Base-by-base conservation (phyloP, 1,140 invertebrate species). In the Augochlora pura region DNA sequence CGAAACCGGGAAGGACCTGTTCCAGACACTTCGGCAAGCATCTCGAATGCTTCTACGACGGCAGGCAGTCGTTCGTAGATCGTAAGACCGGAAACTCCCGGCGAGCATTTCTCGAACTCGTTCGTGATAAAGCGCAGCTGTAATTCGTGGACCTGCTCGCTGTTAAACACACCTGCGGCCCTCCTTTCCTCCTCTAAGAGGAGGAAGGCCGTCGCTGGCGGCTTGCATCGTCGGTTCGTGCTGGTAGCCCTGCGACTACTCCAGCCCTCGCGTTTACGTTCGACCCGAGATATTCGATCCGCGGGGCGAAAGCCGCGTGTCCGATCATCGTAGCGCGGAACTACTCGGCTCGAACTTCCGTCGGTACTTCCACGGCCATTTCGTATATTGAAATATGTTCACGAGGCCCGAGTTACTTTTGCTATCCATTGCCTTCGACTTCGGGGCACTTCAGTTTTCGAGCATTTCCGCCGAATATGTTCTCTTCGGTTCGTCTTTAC, bases 101-200 rank as follows among this genome's bases (percentile, higher is more conserved):
- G 7, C 6, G 46, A 18, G 66, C 25, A 32, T 68, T 68, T 68
- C 66, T 32, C 66, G 46, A 54, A 32, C 7, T 27, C 25, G 32
- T 68, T 68, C 66, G 10, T 46, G 49, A 2, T 68, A 32, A 52
- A 68, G 27, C 66, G 25, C 27, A 32, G 25, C 18, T 21, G 66
- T 23, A 18, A 27, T 27, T 52, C 65, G 46, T 25, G 42, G 6
- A 52, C 14, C 25, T 3, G 32, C 18, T 64, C 32, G 25, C 46
- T 54, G 25, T 68, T 68, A 68, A 52, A 68, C 66, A n/a, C 46
- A 68, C 66, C 66, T 68, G 66, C 66, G 52, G 32, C 25, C 25
- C 25, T 52, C 10, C 21, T 59, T 5, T 3, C 0, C 54, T 9
- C 7, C 2, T 23, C 54, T 3, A 4, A 2, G 16, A 7, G 6